Evolutionary conservation across 1,140 invertebrate species (phyloP).

Genomic region (Sinonovacula constricta): DNA sequence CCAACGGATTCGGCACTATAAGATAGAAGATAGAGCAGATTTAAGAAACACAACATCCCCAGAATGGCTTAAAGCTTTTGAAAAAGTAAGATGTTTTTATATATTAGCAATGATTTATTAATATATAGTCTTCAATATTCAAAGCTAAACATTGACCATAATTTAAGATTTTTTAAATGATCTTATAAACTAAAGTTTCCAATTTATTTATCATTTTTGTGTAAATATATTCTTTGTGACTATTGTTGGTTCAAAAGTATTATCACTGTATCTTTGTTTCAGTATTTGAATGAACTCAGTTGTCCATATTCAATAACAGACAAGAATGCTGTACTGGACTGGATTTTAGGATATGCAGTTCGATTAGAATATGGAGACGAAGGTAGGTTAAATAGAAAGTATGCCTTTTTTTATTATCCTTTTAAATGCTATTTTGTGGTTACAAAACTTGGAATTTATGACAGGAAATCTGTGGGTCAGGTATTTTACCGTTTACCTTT

Average conservation of each 20-base stretch:
- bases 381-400: conserved; percentile 81
- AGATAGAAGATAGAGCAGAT: conserved; percentile 88
- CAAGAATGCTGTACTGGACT: conserved; percentile 84
- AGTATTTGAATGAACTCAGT: conserved; percentile 88
- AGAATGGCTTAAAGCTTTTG: conserved; percentile 86
- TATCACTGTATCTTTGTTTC: too few species aligned
- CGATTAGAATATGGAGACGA: conserved; percentile 90
- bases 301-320: conserved; percentile 83
- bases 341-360: conserved; percentile 91
- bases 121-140: neutral
- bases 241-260: too few species aligned
- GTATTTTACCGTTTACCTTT: too few species aligned
- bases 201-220: neutral
- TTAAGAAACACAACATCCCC: conserved; percentile 84
- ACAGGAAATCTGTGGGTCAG: too few species aligned
- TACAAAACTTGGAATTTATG: too few species aligned
- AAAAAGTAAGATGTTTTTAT: conserved; percentile 70
- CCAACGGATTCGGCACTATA: conserved; percentile 94
- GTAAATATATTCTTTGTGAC: conserved; percentile 9
- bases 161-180: neutral
- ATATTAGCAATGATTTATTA: conserved; percentile 6
- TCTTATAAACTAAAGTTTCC: neutral
- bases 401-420: conserved; percentile 2
- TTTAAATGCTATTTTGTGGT: neutral
- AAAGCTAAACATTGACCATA: too few species aligned